A percentile compares a stretch with the other conserved stretches of the same genome.
These are phyloP conservation scores for Thymelicus sylvestris DNA, from an alignment of 2,888 invertebrate species.

Conservation along the genomic window DNA sequence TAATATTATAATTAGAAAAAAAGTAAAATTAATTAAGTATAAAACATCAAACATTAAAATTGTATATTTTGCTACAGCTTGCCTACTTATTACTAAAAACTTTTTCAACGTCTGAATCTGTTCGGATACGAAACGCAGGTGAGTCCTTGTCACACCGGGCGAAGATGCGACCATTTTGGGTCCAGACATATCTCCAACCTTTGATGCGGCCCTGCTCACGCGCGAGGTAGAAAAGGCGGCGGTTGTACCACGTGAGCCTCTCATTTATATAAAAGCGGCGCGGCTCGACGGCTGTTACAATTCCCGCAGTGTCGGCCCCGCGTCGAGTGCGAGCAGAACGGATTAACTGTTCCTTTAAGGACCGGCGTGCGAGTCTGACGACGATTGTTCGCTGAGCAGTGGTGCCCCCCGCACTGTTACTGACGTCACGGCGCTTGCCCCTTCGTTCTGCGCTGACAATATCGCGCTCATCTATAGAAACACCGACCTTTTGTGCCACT, in stretches of 20 bases:
- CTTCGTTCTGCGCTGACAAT: too few species aligned
- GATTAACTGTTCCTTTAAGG: not conserved
- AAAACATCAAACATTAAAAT: too few species aligned
- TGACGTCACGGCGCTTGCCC: not conserved
- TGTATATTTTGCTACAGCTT: too few species aligned
- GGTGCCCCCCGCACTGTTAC: not conserved
- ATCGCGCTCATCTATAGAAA: too few species aligned
- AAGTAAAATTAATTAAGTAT: too few species aligned
- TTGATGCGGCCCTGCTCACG: constrained; percentile 12
- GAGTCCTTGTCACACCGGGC: constrained; percentile 14
- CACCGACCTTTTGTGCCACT: too few species aligned
- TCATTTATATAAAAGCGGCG: constrained; percentile 6
- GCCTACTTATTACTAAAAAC: too few species aligned
- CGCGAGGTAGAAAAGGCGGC: constrained; percentile 16
- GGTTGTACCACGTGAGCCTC: constrained; percentile 3
- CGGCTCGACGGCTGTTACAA: not conserved
- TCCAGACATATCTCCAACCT: constrained; percentile 17
- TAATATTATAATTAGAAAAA: too few species aligned
- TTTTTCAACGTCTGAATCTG: not conserved
- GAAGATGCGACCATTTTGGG: constrained; percentile 18
- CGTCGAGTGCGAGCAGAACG: constrained; percentile 8
- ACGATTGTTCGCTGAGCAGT: constrained; percentile 24
- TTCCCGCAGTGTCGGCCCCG: not conserved
- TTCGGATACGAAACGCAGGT: constrained; percentile 4
- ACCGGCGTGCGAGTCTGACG: constrained; percentile 1